Conservation (phyloP, 2,888 invertebrate genomes). For the Tenthredo distinguenda region DNA sequence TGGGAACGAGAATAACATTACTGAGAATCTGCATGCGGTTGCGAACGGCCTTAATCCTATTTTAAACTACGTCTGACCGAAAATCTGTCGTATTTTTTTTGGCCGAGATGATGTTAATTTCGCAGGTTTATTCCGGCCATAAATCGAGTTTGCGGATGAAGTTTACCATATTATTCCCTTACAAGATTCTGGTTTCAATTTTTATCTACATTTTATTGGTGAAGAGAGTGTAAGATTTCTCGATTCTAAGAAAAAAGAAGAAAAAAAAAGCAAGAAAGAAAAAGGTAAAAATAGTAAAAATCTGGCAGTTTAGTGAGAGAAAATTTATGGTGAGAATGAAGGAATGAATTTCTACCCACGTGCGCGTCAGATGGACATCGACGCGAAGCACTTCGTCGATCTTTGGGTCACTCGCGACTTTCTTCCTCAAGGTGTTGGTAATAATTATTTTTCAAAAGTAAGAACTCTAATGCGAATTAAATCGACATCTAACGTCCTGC, state of each 20-base stretch:
- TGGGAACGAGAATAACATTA: neutral
- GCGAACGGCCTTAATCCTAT: neutral
- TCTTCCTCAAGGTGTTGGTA: conserved; percentile 1
- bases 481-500: conserved; percentile 55
- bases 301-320: neutral
- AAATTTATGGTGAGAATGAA: neutral
- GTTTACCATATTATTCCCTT: neutral
- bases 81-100: neutral
- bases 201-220: neutral
- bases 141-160: neutral
- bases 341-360: conserved; percentile 20
- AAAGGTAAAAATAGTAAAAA: neutral
- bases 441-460: conserved; percentile 9
- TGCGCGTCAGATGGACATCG: neutral
- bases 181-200: neutral
- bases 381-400: neutral
- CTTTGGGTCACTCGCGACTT: conserved; percentile 3
- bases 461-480: conserved; percentile 63
- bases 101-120: neutral
- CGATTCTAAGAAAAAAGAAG: neutral
- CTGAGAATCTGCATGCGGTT: neutral
- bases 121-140: neutral
- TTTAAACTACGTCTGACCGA: neutral
- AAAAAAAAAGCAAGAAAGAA: neutral
- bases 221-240: neutral